Evolutionary conservation across 2,888 invertebrate species (phyloP).

Genomic region (Yponomeuta malinellus): DNA sequence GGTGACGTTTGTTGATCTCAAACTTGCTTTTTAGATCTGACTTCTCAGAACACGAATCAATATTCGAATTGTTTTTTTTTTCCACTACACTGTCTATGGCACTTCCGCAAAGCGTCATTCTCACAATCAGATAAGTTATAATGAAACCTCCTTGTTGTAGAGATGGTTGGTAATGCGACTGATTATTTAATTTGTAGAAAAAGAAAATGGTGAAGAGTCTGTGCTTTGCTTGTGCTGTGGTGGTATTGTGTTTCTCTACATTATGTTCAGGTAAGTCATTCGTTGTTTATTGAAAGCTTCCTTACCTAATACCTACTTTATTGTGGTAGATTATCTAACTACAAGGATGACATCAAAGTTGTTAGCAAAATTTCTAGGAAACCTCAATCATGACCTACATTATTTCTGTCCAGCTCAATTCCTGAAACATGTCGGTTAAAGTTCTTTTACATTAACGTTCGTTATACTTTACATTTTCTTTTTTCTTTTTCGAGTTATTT

Average conservation of each 20-base stretch:
- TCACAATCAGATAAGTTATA: not conserved
- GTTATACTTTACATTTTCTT: too few species aligned
- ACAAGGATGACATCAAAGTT: too few species aligned
- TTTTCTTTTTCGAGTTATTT: too few species aligned
- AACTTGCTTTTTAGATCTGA: not conserved
- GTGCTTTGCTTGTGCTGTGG: not conserved
- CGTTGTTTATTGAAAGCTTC: not conserved
- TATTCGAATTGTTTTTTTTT: constrained; percentile 4
- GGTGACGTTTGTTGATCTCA: not conserved
- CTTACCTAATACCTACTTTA: not conserved
- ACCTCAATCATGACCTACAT: too few species aligned
- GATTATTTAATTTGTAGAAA: too few species aligned
- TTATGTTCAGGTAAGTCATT: not conserved
- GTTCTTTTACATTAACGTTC: too few species aligned
- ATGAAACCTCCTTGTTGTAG: not conserved
- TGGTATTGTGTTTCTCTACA: not conserved
- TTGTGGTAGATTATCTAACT: too few species aligned
- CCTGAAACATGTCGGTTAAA: too few species aligned
- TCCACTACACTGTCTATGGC: not conserved
- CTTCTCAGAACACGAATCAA: not conserved
- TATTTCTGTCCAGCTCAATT: too few species aligned
- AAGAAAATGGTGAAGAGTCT: not conserved
- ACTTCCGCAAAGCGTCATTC: not conserved
- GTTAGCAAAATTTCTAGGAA: too few species aligned
- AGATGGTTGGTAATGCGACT: not conserved